These are phyloP conservation scores for Cynopterus brachyotis DNA, from an alignment of 2,113 vertebrate species.

Conservation along the genomic window DNA sequence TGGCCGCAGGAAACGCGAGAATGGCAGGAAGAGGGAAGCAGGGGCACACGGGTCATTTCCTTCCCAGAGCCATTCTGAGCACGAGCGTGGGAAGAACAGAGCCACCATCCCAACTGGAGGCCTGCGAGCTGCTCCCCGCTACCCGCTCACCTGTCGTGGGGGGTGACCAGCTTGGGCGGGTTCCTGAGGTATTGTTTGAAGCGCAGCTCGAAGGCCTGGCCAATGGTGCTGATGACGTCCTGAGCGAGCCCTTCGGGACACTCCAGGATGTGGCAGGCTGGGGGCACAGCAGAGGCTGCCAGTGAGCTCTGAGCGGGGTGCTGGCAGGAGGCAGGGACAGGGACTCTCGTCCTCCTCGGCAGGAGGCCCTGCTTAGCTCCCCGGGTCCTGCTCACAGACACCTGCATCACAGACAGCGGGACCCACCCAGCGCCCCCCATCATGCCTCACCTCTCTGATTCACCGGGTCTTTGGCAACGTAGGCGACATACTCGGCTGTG, in stretches of 20 bases:
- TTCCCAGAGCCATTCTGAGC: background rate
- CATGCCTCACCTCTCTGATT: constrained; percentile 95
- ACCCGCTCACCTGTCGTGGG: constrained; percentile 92
- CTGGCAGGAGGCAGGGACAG: background rate
- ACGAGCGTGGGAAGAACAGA: background rate
- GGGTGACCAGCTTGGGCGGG: constrained; percentile 96
- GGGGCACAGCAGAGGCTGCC: background rate
- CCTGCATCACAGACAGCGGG: background rate
- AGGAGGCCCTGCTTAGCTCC: background rate
- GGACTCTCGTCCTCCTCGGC: background rate
- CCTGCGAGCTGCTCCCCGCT: background rate
- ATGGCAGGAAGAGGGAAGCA: constrained; percentile 36
- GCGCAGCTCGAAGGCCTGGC: constrained; percentile 96
- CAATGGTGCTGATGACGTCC: constrained; percentile 99
- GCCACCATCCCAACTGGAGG: background rate
- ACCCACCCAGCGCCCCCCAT: background rate
- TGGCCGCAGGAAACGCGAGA: background rate
- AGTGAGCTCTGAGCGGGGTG: background rate
- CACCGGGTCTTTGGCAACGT: constrained; percentile 99
- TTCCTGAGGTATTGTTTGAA: constrained; percentile 99
- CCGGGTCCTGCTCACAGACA: background rate
- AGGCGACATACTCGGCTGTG: constrained; percentile 87
- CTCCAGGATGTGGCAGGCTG: constrained; percentile 98
- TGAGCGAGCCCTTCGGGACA: constrained; percentile 96
- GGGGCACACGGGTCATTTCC: background rate